These are phyloP conservation scores for Eilema caniola DNA, from an alignment of 2,888 invertebrate genomes.

Conservation along the genomic window DNA sequence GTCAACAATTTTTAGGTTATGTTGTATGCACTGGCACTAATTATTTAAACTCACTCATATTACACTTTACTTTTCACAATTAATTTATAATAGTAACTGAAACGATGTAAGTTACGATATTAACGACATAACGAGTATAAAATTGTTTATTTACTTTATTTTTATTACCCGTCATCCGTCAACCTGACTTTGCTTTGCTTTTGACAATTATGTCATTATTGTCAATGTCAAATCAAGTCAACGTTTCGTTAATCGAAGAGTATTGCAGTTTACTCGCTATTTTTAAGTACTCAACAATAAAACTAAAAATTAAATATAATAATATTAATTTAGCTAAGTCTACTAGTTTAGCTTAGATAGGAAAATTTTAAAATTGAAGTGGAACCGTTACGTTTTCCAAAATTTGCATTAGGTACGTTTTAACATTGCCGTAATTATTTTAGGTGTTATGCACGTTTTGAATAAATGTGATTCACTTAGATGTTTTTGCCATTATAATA, in stretches of 20 bases:
- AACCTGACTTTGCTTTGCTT: constrained; percentile 39
- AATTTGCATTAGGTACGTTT: no score
- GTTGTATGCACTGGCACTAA: constrained; percentile 29
- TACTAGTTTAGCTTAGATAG: no score
- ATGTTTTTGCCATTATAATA: neutral
- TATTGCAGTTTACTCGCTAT: no score
- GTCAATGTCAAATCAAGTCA: constrained; percentile 29
- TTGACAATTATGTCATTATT: constrained; percentile 20
- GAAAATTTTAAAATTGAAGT: neutral
- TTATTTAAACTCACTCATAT: neutral
- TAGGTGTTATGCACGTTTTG: no score
- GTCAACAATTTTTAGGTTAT: constrained; percentile 44
- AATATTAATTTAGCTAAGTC: neutral
- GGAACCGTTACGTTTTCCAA: no score
- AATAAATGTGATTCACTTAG: no score
- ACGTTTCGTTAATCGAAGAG: constrained; percentile 39
- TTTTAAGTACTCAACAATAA: no score
- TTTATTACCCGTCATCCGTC: constrained; percentile 42
- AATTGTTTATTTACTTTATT: constrained; percentile 44
- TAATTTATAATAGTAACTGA: neutral
- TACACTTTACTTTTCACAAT: constrained; percentile 3
- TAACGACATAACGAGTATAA: neutral
- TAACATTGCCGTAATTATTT: no score
- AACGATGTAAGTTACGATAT: neutral
- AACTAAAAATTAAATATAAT: neutral